Base-by-base conservation (phyloP, 2,113 vertebrate species). In the Bombycilla garrulus region DNA sequence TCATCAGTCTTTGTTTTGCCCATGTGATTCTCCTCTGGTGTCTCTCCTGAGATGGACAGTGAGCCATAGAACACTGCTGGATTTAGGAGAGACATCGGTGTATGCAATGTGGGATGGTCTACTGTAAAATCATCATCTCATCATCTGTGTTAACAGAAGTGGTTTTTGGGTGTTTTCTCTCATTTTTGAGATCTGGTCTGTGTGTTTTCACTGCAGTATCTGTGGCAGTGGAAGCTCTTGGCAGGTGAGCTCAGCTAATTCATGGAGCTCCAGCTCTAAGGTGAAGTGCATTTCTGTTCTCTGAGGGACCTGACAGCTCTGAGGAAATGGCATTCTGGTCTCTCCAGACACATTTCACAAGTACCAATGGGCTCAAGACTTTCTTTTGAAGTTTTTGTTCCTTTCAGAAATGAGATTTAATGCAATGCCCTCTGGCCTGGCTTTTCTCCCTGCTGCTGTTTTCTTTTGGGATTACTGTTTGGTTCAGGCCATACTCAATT, bases 401-500 rank as follows among this genome's bases (percentile, higher is more conserved):
- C 86, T n/a, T 82, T 95, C 91, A 76, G 71, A 38, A 82, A 29
- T 54, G 66, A 47, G 85, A 90, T 76, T 95, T 62, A 93, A 2
- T 86, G 90, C 85, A 84, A 5, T 62, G 88, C 91, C 86, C 91
- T 95, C 88, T 85, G 86, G 93, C 62, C 91, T 80, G 38, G 74
- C 88, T 95, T 95, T 95, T 95, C 86, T 96, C 50, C 82, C 72
- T 40, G 6, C 74, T 88, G 57, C 88, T 93, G 88, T 95, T 96
- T 96, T 95, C 94, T 83, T 94, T 92, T 82, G 89, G 88, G 94
- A 95, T 96, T 95, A 90, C 79, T 95, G 82, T 95, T 92, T 17
- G 5, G 57, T 64, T 76, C 67, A 80, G 88, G 24, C 88, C 48
- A 28, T 88, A 88, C 45, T 93, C 86, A 95, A 96, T 89, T 92